These are phyloP conservation scores for Helicoverpa armigera DNA, from an alignment of 1,140 invertebrate genomes.

Conservation along the genomic window DNA sequence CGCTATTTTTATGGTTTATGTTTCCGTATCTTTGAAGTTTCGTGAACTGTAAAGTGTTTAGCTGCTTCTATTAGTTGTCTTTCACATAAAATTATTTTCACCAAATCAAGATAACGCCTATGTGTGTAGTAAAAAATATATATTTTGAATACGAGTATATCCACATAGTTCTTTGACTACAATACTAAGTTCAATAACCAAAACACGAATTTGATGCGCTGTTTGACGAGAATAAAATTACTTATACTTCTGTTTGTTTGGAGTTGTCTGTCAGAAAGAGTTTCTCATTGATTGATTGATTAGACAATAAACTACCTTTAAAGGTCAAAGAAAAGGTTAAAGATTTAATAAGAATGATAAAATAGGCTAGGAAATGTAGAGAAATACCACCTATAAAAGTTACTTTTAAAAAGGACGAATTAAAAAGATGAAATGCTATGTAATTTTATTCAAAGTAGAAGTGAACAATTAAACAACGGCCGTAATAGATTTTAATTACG, in stretches of 20 bases:
- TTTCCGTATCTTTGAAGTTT: too few species aligned
- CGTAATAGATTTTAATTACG: constrained; percentile 32
- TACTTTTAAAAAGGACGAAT: neutral
- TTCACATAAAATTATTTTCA: neutral
- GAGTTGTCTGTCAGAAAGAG: neutral
- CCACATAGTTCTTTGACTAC: neutral
- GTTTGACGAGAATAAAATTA: constrained; percentile 11
- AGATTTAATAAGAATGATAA: too few species aligned
- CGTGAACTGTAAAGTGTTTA: too few species aligned
- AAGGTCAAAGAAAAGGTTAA: too few species aligned
- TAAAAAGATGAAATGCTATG: neutral
- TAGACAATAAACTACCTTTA: neutral
- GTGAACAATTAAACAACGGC: neutral
- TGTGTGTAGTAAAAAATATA: too few species aligned
- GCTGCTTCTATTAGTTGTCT: too few species aligned
- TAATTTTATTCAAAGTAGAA: neutral
- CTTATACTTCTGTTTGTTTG: neutral
- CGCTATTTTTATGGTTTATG: too few species aligned
- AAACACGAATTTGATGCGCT: constrained; percentile 38
- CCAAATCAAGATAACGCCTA: too few species aligned
- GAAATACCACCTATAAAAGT: too few species aligned
- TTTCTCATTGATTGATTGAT: neutral
- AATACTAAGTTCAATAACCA: neutral
- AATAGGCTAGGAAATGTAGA: too few species aligned
- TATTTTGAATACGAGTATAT: neutral